Evolutionary conservation across 2,113 vertebrate species (phyloP).

Genomic region (Erythrolamprus reginae): DNA sequence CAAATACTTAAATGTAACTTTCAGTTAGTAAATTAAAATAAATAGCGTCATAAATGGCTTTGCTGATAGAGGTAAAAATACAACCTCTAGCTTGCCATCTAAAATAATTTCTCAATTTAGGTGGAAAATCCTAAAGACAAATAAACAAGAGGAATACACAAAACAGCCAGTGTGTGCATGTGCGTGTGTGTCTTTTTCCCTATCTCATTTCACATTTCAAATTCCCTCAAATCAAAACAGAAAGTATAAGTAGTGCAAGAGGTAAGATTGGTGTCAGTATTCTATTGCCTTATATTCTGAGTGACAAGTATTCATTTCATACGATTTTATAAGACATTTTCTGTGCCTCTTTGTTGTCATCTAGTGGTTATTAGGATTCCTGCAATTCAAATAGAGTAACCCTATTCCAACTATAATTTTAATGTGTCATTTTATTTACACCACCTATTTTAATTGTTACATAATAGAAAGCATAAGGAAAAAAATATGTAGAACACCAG

Average conservation of each 20-base stretch:
- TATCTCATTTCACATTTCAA: background rate
- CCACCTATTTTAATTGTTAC: background rate
- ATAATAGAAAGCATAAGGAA: background rate
- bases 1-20: background rate
- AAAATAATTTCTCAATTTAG: background rate
- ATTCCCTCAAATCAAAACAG: background rate
- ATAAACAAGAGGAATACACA: background rate
- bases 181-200: background rate
- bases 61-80: background rate
- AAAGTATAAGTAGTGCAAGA: background rate
- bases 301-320: background rate
- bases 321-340: background rate
- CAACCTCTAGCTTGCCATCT: background rate
- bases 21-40: background rate
- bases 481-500: background rate
- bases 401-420: background rate
- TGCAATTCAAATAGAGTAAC: background rate
- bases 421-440: background rate
- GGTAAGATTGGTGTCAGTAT: background rate
- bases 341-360: background rate
- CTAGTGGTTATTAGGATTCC: background rate
- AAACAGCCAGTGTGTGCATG: background rate
- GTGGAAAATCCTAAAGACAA: background rate
- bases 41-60: background rate
- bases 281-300: background rate